These are phyloP conservation scores for Mechanitis mazaeus DNA, from an alignment of 2,888 invertebrate genomes.

Conservation along the genomic window DNA sequence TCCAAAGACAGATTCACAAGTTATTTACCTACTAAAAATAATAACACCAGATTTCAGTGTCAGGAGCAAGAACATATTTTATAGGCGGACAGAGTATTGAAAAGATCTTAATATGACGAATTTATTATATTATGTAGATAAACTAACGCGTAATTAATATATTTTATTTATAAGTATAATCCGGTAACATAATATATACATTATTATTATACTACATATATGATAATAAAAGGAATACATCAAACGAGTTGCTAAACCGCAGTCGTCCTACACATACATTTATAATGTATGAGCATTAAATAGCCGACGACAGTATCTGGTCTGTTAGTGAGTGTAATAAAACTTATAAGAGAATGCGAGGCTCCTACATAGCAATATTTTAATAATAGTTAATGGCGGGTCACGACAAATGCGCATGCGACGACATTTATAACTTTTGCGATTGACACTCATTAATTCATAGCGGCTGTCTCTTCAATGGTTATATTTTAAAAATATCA, in stretches of 20 bases:
- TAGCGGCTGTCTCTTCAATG: constrained; percentile 52
- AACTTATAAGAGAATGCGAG: constrained; percentile 70
- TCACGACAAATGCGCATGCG: constrained; percentile 63
- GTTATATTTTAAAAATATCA: constrained; percentile 10
- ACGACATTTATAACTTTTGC: constrained; percentile 67
- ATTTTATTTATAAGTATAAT: constrained; percentile 41
- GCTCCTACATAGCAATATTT: constrained; percentile 71
- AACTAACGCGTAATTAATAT: constrained; percentile 9
- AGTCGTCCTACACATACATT: constrained; percentile 65
- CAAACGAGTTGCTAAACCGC: constrained; percentile 42
- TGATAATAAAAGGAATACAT: constrained; percentile 53
- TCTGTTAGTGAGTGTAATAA: constrained; percentile 60
- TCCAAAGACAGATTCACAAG: constrained; percentile 23
- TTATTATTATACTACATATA: constrained; percentile 60
- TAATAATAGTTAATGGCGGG: constrained; percentile 75
- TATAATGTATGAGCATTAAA: constrained; percentile 70
- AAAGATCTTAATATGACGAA: constrained; percentile 5
- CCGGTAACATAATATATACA: constrained; percentile 61
- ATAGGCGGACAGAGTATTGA: constrained; percentile 10
- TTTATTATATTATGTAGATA: constrained; percentile 5
- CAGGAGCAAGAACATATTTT: constrained; percentile 30
- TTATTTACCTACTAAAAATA: constrained; percentile 31
- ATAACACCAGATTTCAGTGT: constrained; percentile 37
- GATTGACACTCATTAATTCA: constrained; percentile 69
- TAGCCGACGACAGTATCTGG: constrained; percentile 70